A percentile compares a stretch with the other conserved stretches of the same genome.
phyloP scores from a whole-genome alignment of 2,113 vertebrate genomes.

The Oryzias celebensis region DNA sequence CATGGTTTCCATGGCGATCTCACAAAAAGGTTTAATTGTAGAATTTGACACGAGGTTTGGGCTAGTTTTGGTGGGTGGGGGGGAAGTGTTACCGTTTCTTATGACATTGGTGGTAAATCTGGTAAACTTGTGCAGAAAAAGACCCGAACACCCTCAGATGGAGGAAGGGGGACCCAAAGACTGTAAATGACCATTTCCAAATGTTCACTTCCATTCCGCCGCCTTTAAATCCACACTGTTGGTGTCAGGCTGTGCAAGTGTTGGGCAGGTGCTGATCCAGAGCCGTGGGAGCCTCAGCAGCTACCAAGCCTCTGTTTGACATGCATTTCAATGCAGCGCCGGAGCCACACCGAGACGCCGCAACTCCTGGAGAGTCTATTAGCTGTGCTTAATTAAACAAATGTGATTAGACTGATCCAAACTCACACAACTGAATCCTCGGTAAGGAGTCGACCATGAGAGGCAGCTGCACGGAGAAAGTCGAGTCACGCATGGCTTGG shows the following conservation, averaged over 20 bases:
- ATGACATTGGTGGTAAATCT: too few species aligned
- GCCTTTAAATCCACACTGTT: constrained; percentile 11
- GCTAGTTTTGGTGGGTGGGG: too few species aligned
- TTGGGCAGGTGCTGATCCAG: background rate
- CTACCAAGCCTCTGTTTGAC: constrained; percentile 57
- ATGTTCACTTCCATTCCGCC: background rate
- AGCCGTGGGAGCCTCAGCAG: constrained; percentile 2
- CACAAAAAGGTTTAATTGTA: too few species aligned
- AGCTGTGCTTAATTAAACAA: constrained; percentile 80
- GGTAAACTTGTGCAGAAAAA: too few species aligned
- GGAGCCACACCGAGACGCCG: constrained; percentile 64
- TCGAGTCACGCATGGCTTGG: constrained; percentile 60
- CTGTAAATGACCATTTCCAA: background rate
- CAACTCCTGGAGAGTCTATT: constrained; percentile 76
- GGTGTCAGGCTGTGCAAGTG: constrained; percentile 18
- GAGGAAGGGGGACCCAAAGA: background rate
- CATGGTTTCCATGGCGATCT: too few species aligned
- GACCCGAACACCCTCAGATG: too few species aligned
- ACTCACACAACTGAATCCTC: constrained; percentile 68
- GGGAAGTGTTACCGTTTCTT: too few species aligned
- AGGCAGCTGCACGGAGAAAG: constrained; percentile 47
- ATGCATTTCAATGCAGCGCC: constrained; percentile 47
- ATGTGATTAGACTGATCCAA: constrained; percentile 78
- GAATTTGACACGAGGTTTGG: too few species aligned
- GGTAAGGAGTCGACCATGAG: constrained; percentile 57